A percentile compares a stretch with the other conserved stretches of the same genome.
Evolutionary conservation across 2,113 vertebrate genomes (phyloP).

Genomic region (Rhegmatorhina hoffmannsi): DNA sequence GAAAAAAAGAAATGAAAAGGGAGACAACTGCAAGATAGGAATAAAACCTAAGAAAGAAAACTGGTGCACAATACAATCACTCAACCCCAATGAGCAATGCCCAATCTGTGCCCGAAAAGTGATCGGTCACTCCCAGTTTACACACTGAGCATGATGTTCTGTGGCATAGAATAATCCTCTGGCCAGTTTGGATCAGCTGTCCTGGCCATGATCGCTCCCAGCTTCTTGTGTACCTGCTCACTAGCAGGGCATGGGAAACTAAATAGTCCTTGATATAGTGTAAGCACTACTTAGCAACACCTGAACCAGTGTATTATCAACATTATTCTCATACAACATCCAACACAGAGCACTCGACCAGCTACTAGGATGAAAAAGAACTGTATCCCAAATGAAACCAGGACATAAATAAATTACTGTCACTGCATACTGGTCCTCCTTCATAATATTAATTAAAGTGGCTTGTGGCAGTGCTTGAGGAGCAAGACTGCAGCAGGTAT

Average conservation of each 20-base stretch:
- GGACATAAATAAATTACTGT: background rate
- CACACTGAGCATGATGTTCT: background rate
- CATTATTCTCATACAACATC: background rate
- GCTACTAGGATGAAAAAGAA: background rate
- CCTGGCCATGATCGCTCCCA: background rate
- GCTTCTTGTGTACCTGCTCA: background rate
- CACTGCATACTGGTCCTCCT: background rate
- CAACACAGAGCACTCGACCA: background rate
- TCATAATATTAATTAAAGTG: background rate
- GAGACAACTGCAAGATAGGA: background rate
- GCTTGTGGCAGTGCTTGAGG: background rate
- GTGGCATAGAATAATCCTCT: background rate
- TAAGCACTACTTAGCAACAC: background rate
- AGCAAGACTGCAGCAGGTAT: background rate
- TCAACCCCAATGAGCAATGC: background rate
- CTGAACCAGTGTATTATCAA: background rate
- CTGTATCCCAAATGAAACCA: background rate
- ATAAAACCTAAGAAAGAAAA: background rate
- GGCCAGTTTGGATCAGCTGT: background rate
- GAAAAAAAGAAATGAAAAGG: background rate
- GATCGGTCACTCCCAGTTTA: background rate
- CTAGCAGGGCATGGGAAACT: background rate
- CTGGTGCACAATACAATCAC: background rate
- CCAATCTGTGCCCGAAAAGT: background rate
- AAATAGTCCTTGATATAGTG: background rate